Percentiles rank a stretch among this genome's conserved stretches.
phyloP scores from a whole-genome alignment of 2,888 invertebrate species.

The Mythimna albipuncta region DNA sequence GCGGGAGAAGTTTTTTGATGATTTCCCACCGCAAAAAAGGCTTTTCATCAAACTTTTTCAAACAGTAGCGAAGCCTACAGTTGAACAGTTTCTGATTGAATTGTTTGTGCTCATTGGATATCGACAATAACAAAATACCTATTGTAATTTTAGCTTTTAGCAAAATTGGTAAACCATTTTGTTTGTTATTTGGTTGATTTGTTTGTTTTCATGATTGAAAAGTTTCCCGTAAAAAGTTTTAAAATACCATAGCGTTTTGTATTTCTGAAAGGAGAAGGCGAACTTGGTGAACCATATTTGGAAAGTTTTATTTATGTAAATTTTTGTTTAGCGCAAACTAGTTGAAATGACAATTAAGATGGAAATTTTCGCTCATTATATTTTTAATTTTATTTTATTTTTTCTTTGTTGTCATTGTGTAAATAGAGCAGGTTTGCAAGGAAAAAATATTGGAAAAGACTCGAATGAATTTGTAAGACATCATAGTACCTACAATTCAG shows the following conservation, averaged over 20 bases:
- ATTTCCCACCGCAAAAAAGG: neutral
- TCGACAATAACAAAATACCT: constrained; percentile 22
- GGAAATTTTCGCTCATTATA: neutral
- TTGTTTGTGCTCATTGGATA: constrained; percentile 16
- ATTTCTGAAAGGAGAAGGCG: constrained; percentile 7
- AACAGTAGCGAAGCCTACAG: neutral
- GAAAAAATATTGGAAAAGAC: too few species aligned
- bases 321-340: neutral
- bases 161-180: constrained; percentile 36
- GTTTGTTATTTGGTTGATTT: constrained; percentile 27
- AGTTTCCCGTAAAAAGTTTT: constrained; percentile 23
- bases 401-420: too few species aligned
- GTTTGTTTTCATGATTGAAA: constrained; percentile 37
- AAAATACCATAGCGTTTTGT: neutral
- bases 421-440: too few species aligned
- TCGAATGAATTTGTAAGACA: too few species aligned
- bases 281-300: neutral
- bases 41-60: constrained; percentile 14
- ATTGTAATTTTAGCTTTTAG: constrained; percentile 46
- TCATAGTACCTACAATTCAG: too few species aligned
- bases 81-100: constrained; percentile 14
- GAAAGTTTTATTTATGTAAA: neutral
- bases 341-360: neutral
- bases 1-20: too few species aligned
- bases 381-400: too few species aligned